Conservation (phyloP, 1,140 invertebrate genomes). For the Paramacrobiotus metropolitanus region DNA sequence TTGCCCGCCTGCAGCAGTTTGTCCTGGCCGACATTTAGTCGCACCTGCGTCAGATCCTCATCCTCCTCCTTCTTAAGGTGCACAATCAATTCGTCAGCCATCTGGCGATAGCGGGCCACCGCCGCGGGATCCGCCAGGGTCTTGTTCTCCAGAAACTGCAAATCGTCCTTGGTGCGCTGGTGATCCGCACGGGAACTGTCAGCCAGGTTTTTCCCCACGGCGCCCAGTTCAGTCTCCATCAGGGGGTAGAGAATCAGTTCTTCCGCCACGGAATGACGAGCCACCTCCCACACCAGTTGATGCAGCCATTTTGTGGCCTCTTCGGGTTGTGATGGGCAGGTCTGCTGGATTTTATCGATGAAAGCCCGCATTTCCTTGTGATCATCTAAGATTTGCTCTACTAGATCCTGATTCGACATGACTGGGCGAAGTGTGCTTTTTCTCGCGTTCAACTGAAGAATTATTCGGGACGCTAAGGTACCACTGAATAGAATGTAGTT, state of each 20-base stretch:
- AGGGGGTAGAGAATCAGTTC: constrained; percentile 1
- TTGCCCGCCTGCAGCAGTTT: neutral
- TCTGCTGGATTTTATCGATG: neutral
- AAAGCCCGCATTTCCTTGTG: neutral
- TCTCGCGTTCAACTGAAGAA: too few species aligned
- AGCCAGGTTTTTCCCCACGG: neutral
- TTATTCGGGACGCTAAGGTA: too few species aligned
- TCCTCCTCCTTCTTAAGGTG: neutral
- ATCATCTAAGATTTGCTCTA: neutral
- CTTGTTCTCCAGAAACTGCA: neutral
- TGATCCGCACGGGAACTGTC: neutral
- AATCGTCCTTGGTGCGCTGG: constrained; percentile 1
- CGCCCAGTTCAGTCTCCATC: neutral
- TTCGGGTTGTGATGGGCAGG: neutral
- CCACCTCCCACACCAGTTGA: neutral
- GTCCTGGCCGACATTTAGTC: neutral
- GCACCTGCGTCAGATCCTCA: neutral
- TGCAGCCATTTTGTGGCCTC: neutral
- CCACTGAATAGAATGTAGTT: too few species aligned
- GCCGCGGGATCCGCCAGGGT: neutral
- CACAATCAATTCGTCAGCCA: neutral
- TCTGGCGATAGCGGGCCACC: neutral
- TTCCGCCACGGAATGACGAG: neutral
- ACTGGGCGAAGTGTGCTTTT: too few species aligned
- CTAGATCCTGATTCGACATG: neutral